Evolutionary conservation across 2,888 invertebrate genomes (phyloP).

Genomic region (Pristionchus arcanus): DNA sequence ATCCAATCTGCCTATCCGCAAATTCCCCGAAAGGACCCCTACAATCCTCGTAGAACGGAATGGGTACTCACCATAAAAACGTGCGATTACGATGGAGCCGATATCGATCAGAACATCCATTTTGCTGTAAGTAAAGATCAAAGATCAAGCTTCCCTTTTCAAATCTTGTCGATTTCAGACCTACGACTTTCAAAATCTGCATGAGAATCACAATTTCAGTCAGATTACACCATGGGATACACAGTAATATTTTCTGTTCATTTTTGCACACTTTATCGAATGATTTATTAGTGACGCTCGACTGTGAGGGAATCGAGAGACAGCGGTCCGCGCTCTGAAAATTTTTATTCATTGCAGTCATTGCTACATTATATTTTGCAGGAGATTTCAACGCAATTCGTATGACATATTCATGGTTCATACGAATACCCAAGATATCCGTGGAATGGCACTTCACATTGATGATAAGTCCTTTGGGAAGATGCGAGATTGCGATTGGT

Average conservation of each 20-base stretch:
- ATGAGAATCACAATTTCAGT: not conserved
- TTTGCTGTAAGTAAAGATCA: not conserved
- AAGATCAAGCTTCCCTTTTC: not conserved
- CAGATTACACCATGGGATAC: not conserved
- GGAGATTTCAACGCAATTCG: not conserved
- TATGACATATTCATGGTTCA: not conserved
- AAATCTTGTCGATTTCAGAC: not conserved
- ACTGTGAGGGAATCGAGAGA: not conserved
- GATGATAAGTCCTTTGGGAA: not conserved
- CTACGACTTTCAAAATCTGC: not conserved
- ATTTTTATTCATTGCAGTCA: not conserved
- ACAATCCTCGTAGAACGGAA: not conserved
- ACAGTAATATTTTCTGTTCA: not conserved
- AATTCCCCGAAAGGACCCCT: not conserved
- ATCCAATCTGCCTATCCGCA: not conserved
- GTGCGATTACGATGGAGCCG: not conserved
- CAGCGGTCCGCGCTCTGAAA: not conserved
- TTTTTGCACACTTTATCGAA: too few relatives aligned
- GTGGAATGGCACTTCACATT: not conserved
- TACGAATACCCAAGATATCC: not conserved
- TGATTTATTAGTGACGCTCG: too few relatives aligned
- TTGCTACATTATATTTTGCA: not conserved
- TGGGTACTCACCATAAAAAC: not conserved
- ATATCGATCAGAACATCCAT: not conserved
- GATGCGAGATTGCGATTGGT: not conserved